Conservation (phyloP, 2,888 invertebrate genomes). For the Papilio elwesi region DNA sequence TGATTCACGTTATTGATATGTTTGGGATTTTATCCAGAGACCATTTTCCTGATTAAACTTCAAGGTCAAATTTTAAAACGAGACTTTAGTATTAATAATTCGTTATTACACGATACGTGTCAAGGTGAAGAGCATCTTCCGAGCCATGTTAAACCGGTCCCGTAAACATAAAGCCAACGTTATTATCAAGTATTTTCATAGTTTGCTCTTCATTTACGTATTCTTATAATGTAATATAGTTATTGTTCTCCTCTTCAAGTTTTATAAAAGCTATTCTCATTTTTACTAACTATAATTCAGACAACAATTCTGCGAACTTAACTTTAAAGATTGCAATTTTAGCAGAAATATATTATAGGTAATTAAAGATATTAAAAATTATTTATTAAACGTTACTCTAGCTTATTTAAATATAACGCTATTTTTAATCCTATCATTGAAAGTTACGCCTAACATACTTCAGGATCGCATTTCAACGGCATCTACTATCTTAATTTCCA, state of each 20-base stretch:
- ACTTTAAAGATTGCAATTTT: background rate
- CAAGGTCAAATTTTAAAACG: conserved; percentile 25
- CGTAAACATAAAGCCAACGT: background rate
- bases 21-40: background rate
- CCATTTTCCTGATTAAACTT: background rate
- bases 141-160: conserved; percentile 58
- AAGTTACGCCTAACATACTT: too few relatives aligned
- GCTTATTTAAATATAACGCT: too few relatives aligned
- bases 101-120: conserved; percentile 49
- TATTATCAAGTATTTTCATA: background rate
- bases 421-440: too few relatives aligned
- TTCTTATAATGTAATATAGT: background rate
- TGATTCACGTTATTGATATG: background rate
- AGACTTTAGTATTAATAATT: conserved; percentile 15
- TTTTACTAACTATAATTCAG: background rate
- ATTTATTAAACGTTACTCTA: too few relatives aligned
- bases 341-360: too few relatives aligned
- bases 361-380: too few relatives aligned
- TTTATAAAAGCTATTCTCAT: background rate
- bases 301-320: background rate
- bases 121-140: conserved; percentile 61
- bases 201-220: too few relatives aligned
- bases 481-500: too few relatives aligned
- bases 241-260: background rate
- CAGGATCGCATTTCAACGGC: too few relatives aligned